Conservation (phyloP, 2,888 invertebrate genomes). For the Dendrolimus pini region DNA sequence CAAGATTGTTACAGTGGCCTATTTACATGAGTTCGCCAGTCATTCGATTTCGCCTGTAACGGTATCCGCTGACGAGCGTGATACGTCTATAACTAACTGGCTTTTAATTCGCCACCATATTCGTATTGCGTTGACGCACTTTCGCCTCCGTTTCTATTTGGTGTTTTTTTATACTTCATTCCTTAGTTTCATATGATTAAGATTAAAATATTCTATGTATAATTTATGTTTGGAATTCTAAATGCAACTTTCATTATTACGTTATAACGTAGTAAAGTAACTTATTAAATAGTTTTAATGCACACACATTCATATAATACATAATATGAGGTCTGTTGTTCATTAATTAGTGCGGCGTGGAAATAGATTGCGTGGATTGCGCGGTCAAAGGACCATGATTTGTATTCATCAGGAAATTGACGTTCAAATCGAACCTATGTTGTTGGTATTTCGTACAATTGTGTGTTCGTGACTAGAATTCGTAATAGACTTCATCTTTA, state of each 20-base stretch:
- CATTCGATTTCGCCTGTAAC: conserved; percentile 64
- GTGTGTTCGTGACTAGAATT: not conserved
- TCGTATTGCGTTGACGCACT: not conserved
- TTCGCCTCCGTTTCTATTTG: not conserved
- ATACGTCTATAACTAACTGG: not conserved
- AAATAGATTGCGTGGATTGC: too few species aligned
- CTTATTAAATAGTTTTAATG: too few species aligned
- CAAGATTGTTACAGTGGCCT: conserved; percentile 49
- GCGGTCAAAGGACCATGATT: not conserved
- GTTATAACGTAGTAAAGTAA: too few species aligned
- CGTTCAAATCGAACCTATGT: not conserved
- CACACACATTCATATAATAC: too few species aligned
- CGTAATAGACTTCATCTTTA: not conserved
- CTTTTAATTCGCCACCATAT: not conserved
- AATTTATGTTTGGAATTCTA: too few species aligned
- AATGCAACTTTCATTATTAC: too few species aligned
- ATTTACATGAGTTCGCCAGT: conserved; percentile 50
- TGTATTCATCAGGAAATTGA: not conserved
- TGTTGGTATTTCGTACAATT: not conserved
- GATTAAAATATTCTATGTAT: too few species aligned
- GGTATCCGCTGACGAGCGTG: conserved; percentile 31
- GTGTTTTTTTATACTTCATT: too few species aligned
- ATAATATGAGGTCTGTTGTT: too few species aligned
- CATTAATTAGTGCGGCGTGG: too few species aligned
- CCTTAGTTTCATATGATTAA: too few species aligned